Base-by-base conservation (phyloP, 2,797 vertebrate species). In the Silurus lanzhouensis region DNA sequence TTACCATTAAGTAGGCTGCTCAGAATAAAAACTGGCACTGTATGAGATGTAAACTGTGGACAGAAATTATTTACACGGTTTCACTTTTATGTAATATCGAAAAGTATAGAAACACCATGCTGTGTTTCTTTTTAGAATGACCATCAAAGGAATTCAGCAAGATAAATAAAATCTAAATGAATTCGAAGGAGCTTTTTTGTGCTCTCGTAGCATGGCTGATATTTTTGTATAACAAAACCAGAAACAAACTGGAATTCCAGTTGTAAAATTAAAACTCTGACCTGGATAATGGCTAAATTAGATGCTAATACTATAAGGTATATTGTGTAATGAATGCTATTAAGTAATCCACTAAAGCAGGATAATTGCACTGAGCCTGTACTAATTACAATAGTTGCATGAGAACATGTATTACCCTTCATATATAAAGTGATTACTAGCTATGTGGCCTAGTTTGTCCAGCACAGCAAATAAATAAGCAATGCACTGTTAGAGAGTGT, bases 161-260 rank as follows among this genome's bases (percentile, higher is more conserved):
- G 91, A 90, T 87, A 8, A 91, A 91, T 90, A 92, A 91, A 89
- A 88, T 90, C 91, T 92, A 91, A 90, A 95, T 94, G 90, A 93
- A 95, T 95, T 95, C 94, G 94, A 94, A 95, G 95, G 92, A 88
- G 89, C 84, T 91, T 91, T 88, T 90, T 91, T 93, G 79, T 93
- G 0, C 84, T 84, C 85, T 89, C 90, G 90, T 91, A 92, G 22
- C 22, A 74, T 22, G 22, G n/a, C 22, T 52, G 46, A 10, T 25
- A 57, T 2, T 2, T 15, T 14, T 75, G 48, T 75, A 31, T 20
- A 1, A 57, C 15, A 52, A 74, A 74, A 74, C 10, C 71, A n/a
- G 13, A 1, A 38, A 38, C 22, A 76, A 31, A 76, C 31, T 31
- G 17, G 15, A 5, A 1, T 6, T 77, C 55, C 12, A 46, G 19